A percentile compares a stretch with the other conserved stretches of the same genome.
Evolutionary conservation across 1,140 invertebrate genomes (phyloP).

Genomic region (Drosophila yakuba): DNA sequence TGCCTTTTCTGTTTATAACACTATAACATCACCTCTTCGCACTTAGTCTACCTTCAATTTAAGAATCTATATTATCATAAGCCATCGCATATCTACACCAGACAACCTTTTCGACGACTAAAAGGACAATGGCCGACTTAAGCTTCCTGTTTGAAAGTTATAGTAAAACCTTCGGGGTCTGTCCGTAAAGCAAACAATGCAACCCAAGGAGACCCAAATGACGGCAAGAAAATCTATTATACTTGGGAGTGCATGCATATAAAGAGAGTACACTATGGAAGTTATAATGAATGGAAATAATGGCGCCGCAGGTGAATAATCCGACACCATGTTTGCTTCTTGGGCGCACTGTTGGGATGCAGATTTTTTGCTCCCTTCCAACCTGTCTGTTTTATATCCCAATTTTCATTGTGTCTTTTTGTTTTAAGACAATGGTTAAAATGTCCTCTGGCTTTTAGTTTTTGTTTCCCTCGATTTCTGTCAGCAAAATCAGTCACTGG

Average conservation of each 20-base stretch:
- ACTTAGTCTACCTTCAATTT: background rate
- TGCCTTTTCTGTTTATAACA: no score
- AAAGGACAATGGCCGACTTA: slow-evolving; percentile 18
- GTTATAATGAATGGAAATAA: slow-evolving; percentile 39
- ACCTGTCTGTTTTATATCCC: slow-evolving; percentile 40
- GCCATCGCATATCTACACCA: no score
- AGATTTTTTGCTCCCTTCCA: slow-evolving; percentile 53
- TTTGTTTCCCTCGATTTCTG: slow-evolving; percentile 7
- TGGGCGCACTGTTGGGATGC: slow-evolving; percentile 27
- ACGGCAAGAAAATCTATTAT: slow-evolving; percentile 51
- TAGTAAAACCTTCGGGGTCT: slow-evolving; percentile 54
- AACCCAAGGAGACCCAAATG: slow-evolving; percentile 1
- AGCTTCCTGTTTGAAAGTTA: slow-evolving; percentile 48
- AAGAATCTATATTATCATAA: no score
- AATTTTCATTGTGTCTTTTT: slow-evolving; percentile 28
- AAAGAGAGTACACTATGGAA: slow-evolving; percentile 7
- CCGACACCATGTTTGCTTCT: slow-evolving; percentile 45
- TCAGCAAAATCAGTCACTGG: slow-evolving; percentile 34
- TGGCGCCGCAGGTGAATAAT: slow-evolving; percentile 62
- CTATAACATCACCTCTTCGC: no score
- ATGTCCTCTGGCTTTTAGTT: slow-evolving; percentile 13
- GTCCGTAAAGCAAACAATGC: slow-evolving; percentile 64
- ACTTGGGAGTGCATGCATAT: slow-evolving; percentile 14
- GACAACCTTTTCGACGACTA: background rate
- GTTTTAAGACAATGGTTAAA: slow-evolving; percentile 40